Evolutionary conservation across 2,888 invertebrate genomes (phyloP).

Genomic region (Oscheius sp.): DNA sequence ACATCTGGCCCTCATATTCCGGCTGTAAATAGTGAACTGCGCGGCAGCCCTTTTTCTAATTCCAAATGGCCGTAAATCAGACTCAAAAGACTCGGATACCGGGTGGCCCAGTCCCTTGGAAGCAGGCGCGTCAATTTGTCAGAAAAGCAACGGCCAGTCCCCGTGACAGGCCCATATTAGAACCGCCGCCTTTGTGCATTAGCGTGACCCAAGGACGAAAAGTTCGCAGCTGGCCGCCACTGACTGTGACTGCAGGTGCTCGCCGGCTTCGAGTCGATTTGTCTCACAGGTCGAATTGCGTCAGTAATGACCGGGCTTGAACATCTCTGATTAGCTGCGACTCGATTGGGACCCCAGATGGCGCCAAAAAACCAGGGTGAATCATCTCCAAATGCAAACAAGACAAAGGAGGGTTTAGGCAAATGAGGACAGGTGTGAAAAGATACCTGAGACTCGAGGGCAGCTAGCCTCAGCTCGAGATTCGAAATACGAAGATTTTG

Average conservation of each 20-base stretch:
- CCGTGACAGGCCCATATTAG: slow-evolving; percentile 11
- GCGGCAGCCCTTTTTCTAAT: slow-evolving; percentile 22
- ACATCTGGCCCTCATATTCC: slow-evolving; percentile 34
- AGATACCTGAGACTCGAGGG: slow-evolving; percentile 13
- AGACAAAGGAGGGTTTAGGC: slow-evolving; percentile 25
- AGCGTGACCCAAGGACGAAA: slow-evolving; percentile 22
- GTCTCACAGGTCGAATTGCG: slow-evolving; percentile 32
- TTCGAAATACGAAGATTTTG: slow-evolving; percentile 33
- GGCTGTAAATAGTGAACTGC: slow-evolving; percentile 36
- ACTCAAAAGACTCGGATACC: background rate
- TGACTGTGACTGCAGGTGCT: slow-evolving; percentile 9
- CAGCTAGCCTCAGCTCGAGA: slow-evolving; percentile 36
- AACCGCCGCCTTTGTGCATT: background rate
- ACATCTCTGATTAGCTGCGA: slow-evolving; percentile 36
- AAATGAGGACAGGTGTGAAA: slow-evolving; percentile 32
- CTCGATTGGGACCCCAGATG: slow-evolving; percentile 24
- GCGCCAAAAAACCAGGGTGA: slow-evolving; percentile 1
- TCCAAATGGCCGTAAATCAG: slow-evolving; percentile 27
- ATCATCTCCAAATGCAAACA: background rate
- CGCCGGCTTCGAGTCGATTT: background rate
- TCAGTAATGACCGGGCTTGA: slow-evolving; percentile 22
- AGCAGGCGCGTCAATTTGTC: slow-evolving; percentile 34
- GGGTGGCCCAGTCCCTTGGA: slow-evolving; percentile 4
- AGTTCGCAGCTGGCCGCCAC: background rate
- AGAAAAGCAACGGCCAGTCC: background rate